phyloP scores from a whole-genome alignment of 2,113 vertebrate species.

The Amblyopsis rosae region DNA sequence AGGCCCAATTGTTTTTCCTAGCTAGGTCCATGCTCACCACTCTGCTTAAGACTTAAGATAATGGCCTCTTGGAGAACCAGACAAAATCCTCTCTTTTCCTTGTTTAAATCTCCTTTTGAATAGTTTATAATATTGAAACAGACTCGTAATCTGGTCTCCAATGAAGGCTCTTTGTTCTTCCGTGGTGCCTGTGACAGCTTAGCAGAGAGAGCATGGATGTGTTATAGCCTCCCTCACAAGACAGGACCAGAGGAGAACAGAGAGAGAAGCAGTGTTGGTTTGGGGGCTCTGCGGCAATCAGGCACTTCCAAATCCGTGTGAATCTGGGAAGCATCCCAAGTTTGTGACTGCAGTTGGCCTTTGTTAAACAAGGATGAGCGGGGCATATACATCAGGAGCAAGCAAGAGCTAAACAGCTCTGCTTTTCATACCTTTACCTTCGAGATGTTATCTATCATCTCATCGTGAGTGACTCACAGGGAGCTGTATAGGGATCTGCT shows the following conservation, averaged over 20 bases:
- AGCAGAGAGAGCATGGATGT: constrained; percentile 71
- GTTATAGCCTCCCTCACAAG: constrained; percentile 70
- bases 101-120: constrained; percentile 29
- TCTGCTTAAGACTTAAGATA: constrained; percentile 18
- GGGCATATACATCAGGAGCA: constrained; percentile 4
- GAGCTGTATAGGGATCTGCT: neutral
- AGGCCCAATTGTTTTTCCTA: constrained; percentile 44
- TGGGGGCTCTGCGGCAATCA: constrained; percentile 56
- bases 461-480: neutral
- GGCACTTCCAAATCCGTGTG: constrained; percentile 60
- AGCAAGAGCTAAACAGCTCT: neutral
- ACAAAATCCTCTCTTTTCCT: constrained; percentile 55
- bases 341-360: constrained; percentile 57
- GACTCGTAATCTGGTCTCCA: constrained; percentile 85
- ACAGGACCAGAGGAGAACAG: constrained; percentile 59
- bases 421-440: neutral
- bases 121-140: constrained; percentile 47
- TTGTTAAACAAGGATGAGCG: constrained; percentile 29
- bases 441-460: neutral
- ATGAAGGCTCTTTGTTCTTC: constrained; percentile 86
- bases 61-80: constrained; percentile 60
- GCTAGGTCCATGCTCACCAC: constrained; percentile 54
- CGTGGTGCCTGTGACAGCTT: constrained; percentile 82
- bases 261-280: constrained; percentile 63
- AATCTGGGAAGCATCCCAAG: constrained; percentile 66